Evolutionary conservation across 2,888 invertebrate species (phyloP), one percentile per base, ranked within the genome.

Genomic region (Yponomeuta malinellus): DNA sequence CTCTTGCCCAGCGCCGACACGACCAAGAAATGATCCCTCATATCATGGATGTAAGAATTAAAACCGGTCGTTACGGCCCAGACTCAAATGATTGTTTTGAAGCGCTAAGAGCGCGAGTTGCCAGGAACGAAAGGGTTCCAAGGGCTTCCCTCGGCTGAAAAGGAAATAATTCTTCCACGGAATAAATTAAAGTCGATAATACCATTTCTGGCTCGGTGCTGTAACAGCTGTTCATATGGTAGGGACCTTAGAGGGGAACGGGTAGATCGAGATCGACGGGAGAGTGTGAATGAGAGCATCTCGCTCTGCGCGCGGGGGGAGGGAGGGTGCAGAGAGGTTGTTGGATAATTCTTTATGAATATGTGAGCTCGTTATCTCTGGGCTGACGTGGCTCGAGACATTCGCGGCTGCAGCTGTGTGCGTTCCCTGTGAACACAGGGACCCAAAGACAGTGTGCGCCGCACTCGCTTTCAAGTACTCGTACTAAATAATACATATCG

Each of bases 291-390:
- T 89, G 90, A 92, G 92, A 92, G 90, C 87, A 87, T 88, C 84
- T 59, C 87, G 84, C 83, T 85, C 83, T 81, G 79, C 78, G 79
- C 78, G 80, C 77, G 79, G 81, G 79, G 73, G 81, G 83, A 82
- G 73, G 81, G 83, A 82, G 83, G 78, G 85, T 77, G 84, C 78
- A 83, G 85, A 81, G 81, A 82, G 82, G 83, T 81, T 81, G 87
- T 86, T 82, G 88, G 89, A 88, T 91, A 89, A 90, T 90, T 90
- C 88, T 92, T 89, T 92, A 92, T 92, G 92, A 93, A 92, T 91
- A 92, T 92, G 91, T 89, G 89, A 90, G 89, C 86, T 90, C 88
- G 90, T 90, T 91, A 90, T 89, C 88, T 89, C 78, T 76, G 83
- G 79, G 81, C 80, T 88, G 89, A 88, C 84, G 89, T 82, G 82